phyloP scores from a whole-genome alignment of 2,113 vertebrate species.

The Rattus rattus region DNA sequence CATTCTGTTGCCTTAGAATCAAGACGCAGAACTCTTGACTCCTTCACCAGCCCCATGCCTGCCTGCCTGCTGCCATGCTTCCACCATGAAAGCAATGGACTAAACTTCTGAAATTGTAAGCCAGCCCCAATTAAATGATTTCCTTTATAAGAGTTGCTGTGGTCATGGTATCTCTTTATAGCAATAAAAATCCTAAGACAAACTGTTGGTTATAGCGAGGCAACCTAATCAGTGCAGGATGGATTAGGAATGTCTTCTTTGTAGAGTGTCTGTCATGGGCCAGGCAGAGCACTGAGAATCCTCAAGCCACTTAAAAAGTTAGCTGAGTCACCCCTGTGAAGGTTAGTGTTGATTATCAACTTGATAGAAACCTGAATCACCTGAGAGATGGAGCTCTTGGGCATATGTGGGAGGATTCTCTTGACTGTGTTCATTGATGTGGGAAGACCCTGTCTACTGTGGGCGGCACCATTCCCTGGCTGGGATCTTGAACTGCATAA shows the following conservation, averaged over 20 bases:
- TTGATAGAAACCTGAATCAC: background rate
- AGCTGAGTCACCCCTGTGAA: background rate
- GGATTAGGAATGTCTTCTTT: rapidly evolving
- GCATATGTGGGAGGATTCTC: background rate
- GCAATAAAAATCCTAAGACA: too few relatives aligned
- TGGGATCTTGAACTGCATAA: background rate
- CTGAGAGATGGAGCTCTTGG: background rate
- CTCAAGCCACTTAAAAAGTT: background rate
- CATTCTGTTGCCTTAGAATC: too few relatives aligned
- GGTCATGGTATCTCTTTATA: too few relatives aligned
- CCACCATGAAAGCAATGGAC: too few relatives aligned
- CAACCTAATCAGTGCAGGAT: too few relatives aligned
- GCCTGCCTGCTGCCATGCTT: too few relatives aligned
- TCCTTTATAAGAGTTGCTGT: too few relatives aligned
- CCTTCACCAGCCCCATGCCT: too few relatives aligned
- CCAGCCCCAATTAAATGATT: too few relatives aligned
- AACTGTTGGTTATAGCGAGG: background rate
- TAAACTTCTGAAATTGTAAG: too few relatives aligned
- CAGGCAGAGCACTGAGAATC: background rate
- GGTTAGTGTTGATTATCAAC: background rate
- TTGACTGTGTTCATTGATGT: background rate
- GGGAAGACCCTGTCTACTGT: background rate
- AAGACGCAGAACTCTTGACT: too few relatives aligned
- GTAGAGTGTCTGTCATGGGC: background rate
- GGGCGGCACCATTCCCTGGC: background rate